These are phyloP conservation scores for Lithobates sylvaticus DNA, from an alignment of 2,797 vertebrate genomes.

Conservation along the genomic window DNA sequence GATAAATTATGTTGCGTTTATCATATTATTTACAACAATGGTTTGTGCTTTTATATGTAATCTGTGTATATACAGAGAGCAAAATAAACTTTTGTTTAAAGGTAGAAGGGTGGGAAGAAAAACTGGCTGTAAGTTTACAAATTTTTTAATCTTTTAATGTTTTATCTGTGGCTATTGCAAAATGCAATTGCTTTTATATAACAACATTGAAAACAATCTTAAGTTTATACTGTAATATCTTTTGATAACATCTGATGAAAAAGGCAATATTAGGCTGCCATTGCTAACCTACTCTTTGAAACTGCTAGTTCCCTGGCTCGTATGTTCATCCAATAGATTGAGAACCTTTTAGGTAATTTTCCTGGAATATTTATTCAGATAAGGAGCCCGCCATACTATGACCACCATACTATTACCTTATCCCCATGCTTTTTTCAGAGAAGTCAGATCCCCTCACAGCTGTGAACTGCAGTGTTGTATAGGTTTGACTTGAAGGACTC, in stretches of 20 bases:
- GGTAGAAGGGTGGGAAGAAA: not conserved
- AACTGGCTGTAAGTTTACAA: not conserved
- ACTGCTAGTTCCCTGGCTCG: not conserved
- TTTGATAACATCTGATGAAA: not conserved
- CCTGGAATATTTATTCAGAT: not conserved
- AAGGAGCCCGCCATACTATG: not conserved
- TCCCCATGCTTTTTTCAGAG: not conserved
- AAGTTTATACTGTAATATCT: not conserved
- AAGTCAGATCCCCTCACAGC: no score
- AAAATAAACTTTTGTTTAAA: not conserved
- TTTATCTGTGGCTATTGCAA: no score
- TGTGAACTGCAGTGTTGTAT: no score
- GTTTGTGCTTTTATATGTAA: not conserved
- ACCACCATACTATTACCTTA: no score
- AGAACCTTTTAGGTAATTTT: no score
- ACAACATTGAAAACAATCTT: not conserved
- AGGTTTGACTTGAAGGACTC: no score
- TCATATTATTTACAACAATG: conserved; percentile 2
- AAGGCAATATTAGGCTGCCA: not conserved
- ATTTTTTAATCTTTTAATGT: no score
- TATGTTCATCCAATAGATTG: no score
- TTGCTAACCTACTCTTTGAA: not conserved
- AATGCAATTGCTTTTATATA: not conserved
- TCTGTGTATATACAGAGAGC: not conserved
- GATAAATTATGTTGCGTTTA: conserved; percentile 4